Percentiles rank a stretch among this genome's conserved stretches.
phyloP scores from a whole-genome alignment of 1,140 invertebrate species.

The Manduca sexta region DNA sequence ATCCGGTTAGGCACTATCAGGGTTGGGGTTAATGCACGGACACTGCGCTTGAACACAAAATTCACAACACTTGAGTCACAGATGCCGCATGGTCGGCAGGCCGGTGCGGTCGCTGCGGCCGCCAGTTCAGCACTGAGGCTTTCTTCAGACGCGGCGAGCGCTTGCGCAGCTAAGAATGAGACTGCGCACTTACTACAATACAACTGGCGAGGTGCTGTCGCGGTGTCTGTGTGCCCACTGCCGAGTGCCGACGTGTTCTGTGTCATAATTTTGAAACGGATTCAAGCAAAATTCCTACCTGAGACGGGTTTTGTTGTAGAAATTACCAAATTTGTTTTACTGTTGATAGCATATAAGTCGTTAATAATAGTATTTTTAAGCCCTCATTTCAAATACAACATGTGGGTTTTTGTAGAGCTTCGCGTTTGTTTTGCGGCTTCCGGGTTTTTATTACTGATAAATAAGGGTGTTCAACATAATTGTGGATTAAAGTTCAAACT shows the following conservation, averaged over 20 bases:
- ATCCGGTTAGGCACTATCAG: constrained; percentile 70
- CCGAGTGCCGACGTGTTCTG: constrained; percentile 17
- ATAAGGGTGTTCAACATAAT: no score
- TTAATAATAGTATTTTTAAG: no score
- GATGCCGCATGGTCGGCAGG: constrained; percentile 57
- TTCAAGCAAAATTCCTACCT: constrained; percentile 3
- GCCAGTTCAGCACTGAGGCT: constrained; percentile 66
- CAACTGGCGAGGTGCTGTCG: constrained; percentile 3
- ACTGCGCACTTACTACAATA: constrained; percentile 37
- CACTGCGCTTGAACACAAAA: constrained; percentile 60
- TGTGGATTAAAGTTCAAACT: no score
- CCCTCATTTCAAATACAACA: no score
- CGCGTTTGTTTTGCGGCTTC: no score
- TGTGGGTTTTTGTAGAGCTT: no score
- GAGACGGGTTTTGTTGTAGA: background rate
- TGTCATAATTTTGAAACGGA: constrained; percentile 7
- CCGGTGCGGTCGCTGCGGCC: constrained; percentile 58
- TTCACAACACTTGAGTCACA: constrained; percentile 66
- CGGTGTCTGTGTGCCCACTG: constrained; percentile 20
- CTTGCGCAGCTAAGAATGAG: constrained; percentile 60
- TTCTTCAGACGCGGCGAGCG: constrained; percentile 57
- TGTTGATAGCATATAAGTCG: no score
- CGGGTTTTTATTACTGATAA: no score
- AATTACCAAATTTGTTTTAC: no score
- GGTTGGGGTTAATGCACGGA: constrained; percentile 65